Evolutionary conservation across 2,113 vertebrate species (phyloP), one percentile per base, ranked within the genome.

Genomic region (Lamprotornis superbus): DNA sequence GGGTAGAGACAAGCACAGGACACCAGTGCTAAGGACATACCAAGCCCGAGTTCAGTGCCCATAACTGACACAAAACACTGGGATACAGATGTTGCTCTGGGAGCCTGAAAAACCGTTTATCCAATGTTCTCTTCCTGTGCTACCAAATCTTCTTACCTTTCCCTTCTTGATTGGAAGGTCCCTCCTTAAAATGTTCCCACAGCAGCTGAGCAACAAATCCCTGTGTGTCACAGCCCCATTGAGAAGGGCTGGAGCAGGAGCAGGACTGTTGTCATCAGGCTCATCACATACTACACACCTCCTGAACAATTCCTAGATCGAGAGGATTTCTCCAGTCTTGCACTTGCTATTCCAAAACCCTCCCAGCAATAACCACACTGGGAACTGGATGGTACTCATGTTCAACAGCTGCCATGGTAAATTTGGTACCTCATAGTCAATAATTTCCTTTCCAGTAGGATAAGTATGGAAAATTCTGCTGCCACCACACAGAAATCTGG

Each of bases 231-330:
- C 19, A 61, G 81, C 56, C 37, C 27, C 25, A 4, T 9, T 27
- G 53, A 35, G 31, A 25, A 15, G 37, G 39, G 59, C 69, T 46
- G 60, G 33, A 79, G 64, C 28, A 1, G 59, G 14, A 78, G 57
- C 35, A 2, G 5, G 3, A 4, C 52, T 31, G 14, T 2, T 61
- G 19, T 20, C 24, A 33, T 22, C 53, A 64, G 70, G 27, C 28
- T 74, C 15, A 21, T 4, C 19, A 9, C 35, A 19, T 0, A 4
- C n/a, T 12, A 10, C 10, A 65, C 37, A 68, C 0, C 2, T 11
- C 18, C 22, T 9, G 24, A 46, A 46, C 15, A 18, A 8, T 8
- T 46, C 49, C 76, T 16, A 9, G 4, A 25, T 8, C 1, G 24
- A 33, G 18, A 61, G 50, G 15, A 37, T 53, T 78, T 57, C 59